Conservation (phyloP, 2,797 vertebrate species). For the Dendrocincla tyrannina region DNA sequence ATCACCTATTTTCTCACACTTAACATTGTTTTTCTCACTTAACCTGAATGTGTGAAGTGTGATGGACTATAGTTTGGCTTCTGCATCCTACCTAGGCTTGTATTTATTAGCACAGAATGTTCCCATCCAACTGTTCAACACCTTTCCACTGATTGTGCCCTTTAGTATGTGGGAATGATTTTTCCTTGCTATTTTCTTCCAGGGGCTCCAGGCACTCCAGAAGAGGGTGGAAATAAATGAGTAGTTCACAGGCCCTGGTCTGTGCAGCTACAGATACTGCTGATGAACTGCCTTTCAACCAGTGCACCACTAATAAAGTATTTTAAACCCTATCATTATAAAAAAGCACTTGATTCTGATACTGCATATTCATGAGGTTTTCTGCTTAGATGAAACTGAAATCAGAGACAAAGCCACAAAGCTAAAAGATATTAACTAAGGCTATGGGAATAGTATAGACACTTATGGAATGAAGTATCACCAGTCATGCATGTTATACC, state of each 20-base stretch:
- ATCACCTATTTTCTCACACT: background rate
- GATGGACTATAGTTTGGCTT: background rate
- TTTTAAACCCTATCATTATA: background rate
- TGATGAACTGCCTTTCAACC: background rate
- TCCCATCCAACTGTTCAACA: background rate
- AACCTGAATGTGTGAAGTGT: background rate
- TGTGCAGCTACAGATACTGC: background rate
- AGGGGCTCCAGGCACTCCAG: background rate
- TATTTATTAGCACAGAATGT: background rate
- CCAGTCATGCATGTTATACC: background rate
- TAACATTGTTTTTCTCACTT: background rate
- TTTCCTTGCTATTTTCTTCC: background rate
- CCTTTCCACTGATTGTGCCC: background rate
- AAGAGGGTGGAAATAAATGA: background rate
- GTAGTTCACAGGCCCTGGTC: background rate
- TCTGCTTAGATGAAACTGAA: background rate
- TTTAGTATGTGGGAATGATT: background rate
- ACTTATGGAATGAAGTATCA: fast-evolving
- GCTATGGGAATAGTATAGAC: background rate
- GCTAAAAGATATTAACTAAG: background rate
- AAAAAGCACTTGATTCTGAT: background rate
- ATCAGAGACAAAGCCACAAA: background rate
- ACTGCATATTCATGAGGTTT: background rate
- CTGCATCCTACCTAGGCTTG: background rate
- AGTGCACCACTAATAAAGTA: background rate